These are phyloP conservation scores for Diarsia dahlii DNA, from an alignment of 2,888 invertebrate species.

Conservation along the genomic window DNA sequence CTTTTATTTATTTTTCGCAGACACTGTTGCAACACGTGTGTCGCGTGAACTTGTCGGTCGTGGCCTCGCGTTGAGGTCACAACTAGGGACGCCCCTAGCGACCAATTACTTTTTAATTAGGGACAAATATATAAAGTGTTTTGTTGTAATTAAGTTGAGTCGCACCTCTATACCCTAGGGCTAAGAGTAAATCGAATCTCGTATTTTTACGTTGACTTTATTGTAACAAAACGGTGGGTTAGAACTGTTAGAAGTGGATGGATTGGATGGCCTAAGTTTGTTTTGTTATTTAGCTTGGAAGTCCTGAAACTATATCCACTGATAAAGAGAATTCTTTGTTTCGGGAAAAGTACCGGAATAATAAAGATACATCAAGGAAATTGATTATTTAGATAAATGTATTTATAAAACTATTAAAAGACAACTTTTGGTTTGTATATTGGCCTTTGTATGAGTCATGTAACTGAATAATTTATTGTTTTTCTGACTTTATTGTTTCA, in stretches of 20 bases:
- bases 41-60: neutral
- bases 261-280: neutral
- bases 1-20: too few species aligned
- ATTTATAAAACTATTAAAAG: neutral
- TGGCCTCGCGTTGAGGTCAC: conserved; percentile 65
- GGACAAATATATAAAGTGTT: conserved; percentile 75
- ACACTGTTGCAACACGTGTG: neutral
- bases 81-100: conserved; percentile 68
- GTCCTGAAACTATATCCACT: neutral
- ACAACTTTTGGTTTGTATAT: neutral
- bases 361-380: neutral
- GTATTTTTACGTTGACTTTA: conserved; percentile 9
- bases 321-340: neutral
- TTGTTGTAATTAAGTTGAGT: conserved; percentile 64
- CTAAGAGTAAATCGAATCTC: conserved; percentile 16
- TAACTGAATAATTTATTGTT: neutral
- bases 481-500: neutral
- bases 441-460: neutral
- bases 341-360: neutral
- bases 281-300: neutral
- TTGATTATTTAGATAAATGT: neutral
- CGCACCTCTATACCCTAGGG: conserved; percentile 48
- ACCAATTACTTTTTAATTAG: conserved; percentile 84
- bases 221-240: neutral
- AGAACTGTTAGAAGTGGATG: neutral